Evolutionary conservation across 2,113 vertebrate genomes (phyloP).

Genomic region (Gallinago media): DNA sequence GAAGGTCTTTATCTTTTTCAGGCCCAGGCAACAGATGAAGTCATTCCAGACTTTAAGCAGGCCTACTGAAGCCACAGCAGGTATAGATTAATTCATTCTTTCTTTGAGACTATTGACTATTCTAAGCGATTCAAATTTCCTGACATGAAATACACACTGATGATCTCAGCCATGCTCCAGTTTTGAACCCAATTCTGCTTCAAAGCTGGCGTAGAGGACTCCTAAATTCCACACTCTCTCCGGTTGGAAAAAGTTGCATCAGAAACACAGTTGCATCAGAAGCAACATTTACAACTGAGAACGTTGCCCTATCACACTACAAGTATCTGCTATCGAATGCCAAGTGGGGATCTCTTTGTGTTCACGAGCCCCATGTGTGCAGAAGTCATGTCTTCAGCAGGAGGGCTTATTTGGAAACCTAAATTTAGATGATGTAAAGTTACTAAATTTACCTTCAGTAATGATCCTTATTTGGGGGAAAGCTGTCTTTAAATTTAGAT

Average conservation of each 20-base stretch:
- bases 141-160: background rate
- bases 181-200: background rate
- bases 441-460: background rate
- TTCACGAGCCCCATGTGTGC: background rate
- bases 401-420: background rate
- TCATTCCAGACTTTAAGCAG: background rate
- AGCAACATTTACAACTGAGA: too few species aligned
- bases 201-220: background rate
- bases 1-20: background rate
- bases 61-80: background rate
- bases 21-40: background rate
- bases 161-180: background rate
- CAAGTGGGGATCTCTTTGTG: background rate
- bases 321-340: background rate
- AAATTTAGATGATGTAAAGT: background rate
- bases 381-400: background rate
- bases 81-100: background rate
- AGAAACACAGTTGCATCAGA: background rate
- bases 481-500: conserved; percentile 12
- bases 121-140: background rate
- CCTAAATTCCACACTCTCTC: background rate
- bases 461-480: background rate
- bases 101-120: background rate
- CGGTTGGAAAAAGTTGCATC: background rate
- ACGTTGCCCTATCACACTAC: background rate